These are phyloP conservation scores for Mastomys natalensis DNA, from an alignment of 2,113 vertebrate genomes.

Conservation along the genomic window DNA sequence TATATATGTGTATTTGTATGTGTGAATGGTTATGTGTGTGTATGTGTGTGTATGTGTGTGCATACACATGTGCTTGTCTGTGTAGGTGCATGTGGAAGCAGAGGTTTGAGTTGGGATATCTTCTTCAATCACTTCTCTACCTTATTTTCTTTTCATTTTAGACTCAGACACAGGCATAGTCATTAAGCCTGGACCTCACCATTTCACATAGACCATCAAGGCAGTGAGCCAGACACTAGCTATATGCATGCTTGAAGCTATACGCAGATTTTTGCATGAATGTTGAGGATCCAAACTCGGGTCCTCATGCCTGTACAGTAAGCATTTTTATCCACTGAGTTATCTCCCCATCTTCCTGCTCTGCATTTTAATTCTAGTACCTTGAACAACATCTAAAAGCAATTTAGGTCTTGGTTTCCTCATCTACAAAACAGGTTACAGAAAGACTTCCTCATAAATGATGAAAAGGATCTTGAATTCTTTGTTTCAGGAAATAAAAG, in stretches of 20 bases:
- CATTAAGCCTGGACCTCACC: background rate
- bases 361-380: background rate
- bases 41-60: background rate
- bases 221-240: background rate
- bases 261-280: too few relatives aligned
- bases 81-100: background rate
- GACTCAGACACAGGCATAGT: background rate
- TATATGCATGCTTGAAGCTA: background rate
- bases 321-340: background rate
- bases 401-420: background rate
- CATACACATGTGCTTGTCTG: background rate
- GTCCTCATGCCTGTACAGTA: background rate
- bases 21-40: background rate
- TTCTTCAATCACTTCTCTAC: background rate
- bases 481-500: constrained; percentile 52
- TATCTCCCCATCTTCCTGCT: too few relatives aligned
- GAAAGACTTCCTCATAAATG: background rate
- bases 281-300: background rate
- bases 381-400: background rate
- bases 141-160: background rate
- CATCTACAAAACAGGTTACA: background rate
- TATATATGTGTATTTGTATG: background rate
- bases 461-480: background rate
- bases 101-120: background rate
- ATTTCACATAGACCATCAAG: background rate